phyloP scores from a whole-genome alignment of 2,888 invertebrate genomes.

The Chelonus formosanus region DNA sequence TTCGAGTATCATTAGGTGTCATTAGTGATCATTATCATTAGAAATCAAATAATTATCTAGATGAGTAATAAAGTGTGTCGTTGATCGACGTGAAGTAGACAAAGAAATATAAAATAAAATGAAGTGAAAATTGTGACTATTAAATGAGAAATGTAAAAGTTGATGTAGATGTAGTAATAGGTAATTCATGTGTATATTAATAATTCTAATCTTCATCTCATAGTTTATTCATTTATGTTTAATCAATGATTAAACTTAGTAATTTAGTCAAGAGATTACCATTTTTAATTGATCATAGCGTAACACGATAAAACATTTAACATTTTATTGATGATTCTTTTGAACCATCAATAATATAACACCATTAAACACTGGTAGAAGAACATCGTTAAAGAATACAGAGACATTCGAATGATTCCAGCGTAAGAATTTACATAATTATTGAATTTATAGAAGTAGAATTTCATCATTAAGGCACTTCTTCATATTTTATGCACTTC shows the following conservation, averaged over 20 bases:
- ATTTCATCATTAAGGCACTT: not conserved
- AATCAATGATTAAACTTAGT: no score
- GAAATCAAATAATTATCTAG: slow-evolving; percentile 27
- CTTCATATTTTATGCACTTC: not conserved
- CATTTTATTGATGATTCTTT: no score
- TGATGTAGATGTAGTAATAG: no score
- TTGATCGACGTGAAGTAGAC: slow-evolving; percentile 39
- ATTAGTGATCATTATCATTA: slow-evolving; percentile 34
- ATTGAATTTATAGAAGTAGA: slow-evolving; percentile 2
- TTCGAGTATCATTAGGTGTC: not conserved
- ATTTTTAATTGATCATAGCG: no score
- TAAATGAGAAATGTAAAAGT: no score
- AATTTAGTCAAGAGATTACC: no score
- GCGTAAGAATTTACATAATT: not conserved
- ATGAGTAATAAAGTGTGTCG: slow-evolving; percentile 35
- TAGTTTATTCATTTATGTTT: no score
- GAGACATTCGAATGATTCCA: slow-evolving; percentile 13
- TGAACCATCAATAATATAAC: no score
- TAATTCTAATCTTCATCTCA: no score
- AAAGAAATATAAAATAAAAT: slow-evolving; percentile 26
- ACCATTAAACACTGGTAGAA: not conserved
- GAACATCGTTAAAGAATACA: slow-evolving; percentile 17
- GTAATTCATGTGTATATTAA: no score
- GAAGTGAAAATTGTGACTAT: not conserved
- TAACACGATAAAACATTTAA: no score